Percentiles rank a stretch among this genome's conserved stretches.
Conservation (phyloP, 2,797 vertebrate species). For the Myripristis murdjan region DNA sequence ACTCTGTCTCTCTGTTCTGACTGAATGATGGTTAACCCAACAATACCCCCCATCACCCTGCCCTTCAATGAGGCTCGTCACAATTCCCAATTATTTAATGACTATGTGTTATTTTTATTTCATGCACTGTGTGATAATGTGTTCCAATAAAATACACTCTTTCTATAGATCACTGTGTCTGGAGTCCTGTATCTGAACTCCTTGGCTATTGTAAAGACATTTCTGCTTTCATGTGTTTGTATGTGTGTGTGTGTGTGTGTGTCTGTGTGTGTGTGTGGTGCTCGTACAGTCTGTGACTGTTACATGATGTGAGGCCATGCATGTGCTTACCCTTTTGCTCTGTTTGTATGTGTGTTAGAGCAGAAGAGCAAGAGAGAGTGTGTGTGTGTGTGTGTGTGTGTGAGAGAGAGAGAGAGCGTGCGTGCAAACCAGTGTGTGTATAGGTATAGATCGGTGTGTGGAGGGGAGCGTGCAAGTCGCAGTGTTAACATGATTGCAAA, state of each 20-base stretch:
- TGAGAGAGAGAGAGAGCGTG: constrained; percentile 18
- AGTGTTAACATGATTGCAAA: constrained; percentile 89
- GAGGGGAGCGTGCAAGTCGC: constrained; percentile 80
- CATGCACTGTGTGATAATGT: neutral
- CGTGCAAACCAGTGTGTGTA: constrained; percentile 72
- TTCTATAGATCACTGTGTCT: constrained; percentile 43
- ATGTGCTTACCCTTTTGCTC: constrained; percentile 54
- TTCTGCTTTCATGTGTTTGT: no score
- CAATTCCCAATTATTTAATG: constrained; percentile 10
- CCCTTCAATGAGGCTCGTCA: neutral
- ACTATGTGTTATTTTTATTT: constrained; percentile 31
- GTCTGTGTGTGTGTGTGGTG: neutral
- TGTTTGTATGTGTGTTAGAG: constrained; percentile 28
- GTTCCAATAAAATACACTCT: constrained; percentile 35
- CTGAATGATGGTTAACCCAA: constrained; percentile 16
- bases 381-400: constrained; percentile 20
- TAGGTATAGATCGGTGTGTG: constrained; percentile 81
- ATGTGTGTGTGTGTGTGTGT: no score
- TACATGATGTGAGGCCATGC: constrained; percentile 42
- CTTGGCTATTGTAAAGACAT: constrained; percentile 37
- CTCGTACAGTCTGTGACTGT: constrained; percentile 18
- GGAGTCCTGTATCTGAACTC: constrained; percentile 6
- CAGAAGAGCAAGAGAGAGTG: no score
- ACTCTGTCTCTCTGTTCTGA: constrained; percentile 35
- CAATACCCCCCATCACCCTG: constrained; percentile 12